Base-by-base conservation (phyloP, 2,797 vertebrate species). In the Clangula hyemalis region DNA sequence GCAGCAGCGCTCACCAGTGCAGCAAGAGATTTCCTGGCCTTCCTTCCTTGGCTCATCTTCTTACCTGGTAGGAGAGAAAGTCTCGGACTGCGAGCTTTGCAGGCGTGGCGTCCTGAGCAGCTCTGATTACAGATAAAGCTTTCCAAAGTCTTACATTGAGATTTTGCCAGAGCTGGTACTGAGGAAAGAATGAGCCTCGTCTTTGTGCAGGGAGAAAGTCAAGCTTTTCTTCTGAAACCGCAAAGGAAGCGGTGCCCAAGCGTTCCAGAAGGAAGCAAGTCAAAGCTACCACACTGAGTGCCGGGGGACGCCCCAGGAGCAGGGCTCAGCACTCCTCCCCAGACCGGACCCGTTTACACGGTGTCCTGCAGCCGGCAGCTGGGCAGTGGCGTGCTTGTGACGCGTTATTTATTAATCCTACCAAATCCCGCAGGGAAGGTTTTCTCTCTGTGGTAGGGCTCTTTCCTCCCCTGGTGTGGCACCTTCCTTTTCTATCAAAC, bases 81-180 rank as follows among this genome's bases (percentile, higher is more conserved):
- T 73, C 45, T 60, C 10, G 19, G 28, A 16, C 1, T 1, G 2
- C 1, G 1, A 20, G 0, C 20, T 21, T 28, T 18, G 62, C 58
- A 36, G 71, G 68, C 60, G 19, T 3, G 24, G 7, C 5, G 25
- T n/a, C 51, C 68, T 32, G 28, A 76, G 68, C 64, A 70, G 90
- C 73, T 84, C 64, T 8, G 28, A 9, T 54, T 72, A 11, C 30
- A 39, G 64, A 4, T 58, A 16, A 57, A 0, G 0, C 43, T 87
- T 62, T 56, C 71, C 36, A 12, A 41, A 82, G 32, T 2, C 14
- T 39, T 54, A 22, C 20, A 10, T 64, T 47, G 24, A 27, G 51
- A 34, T 51, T 34, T 27, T 69, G 54, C 38, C 78, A 70, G 64
- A 36, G 18, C 11, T 14, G 20, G n/a, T 60, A 25, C 58, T 2